Conservation (phyloP, 2,888 invertebrate species). For the Notodonta ziczac region DNA sequence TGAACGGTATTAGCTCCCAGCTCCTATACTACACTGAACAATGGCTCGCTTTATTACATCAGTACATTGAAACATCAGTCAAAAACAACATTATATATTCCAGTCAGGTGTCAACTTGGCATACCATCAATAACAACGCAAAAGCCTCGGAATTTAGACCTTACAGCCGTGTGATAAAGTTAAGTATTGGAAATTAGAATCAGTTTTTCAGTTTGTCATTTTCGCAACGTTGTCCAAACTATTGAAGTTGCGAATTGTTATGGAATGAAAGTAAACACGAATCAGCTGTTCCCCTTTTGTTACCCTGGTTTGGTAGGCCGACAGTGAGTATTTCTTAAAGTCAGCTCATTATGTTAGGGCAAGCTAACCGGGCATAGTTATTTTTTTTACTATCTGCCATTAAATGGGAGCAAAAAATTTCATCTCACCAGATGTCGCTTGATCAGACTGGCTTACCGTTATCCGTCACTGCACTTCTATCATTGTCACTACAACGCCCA, state of each 20-base stretch:
- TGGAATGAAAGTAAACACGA: neutral
- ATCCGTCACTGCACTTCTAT: too few species aligned
- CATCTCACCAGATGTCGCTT: too few species aligned
- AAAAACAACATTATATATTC: constrained; percentile 36
- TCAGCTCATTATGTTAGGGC: too few species aligned
- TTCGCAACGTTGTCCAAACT: neutral
- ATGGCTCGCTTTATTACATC: constrained; percentile 40
- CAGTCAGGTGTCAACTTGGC: constrained; percentile 32
- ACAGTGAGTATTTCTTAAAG: too few species aligned
- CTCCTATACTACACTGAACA: constrained; percentile 33
- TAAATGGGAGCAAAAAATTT: too few species aligned
- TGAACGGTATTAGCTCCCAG: neutral
- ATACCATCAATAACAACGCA: constrained; percentile 17
- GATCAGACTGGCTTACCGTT: too few species aligned
- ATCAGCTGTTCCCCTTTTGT: neutral
- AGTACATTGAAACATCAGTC: constrained; percentile 40
- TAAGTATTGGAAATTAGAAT: neutral
- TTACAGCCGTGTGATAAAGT: neutral
- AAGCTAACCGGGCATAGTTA: too few species aligned
- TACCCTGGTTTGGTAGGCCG: neutral
- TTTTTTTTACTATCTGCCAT: too few species aligned
- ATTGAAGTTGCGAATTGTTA: neutral
- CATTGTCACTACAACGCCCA: too few species aligned
- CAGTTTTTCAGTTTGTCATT: neutral
- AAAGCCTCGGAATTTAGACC: constrained; percentile 12